These are phyloP conservation scores for Pteronotus mesoamericanus DNA, from an alignment of 2,797 vertebrate genomes.

Conservation along the genomic window DNA sequence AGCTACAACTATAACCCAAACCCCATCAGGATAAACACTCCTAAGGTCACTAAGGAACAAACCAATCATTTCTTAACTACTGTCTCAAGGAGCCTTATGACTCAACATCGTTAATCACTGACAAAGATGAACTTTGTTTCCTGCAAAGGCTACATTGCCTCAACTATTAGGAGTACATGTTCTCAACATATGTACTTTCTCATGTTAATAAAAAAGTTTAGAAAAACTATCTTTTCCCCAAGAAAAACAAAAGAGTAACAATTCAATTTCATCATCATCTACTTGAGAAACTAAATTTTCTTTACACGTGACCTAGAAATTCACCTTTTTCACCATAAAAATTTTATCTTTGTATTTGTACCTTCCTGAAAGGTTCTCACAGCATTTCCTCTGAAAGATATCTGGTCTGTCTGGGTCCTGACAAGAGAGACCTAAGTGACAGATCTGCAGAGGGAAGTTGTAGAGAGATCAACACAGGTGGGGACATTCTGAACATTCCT, in stretches of 20 bases:
- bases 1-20: background rate
- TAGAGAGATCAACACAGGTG: background rate
- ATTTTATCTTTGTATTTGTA: background rate
- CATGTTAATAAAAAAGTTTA: background rate
- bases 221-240: background rate
- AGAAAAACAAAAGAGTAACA: background rate
- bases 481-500: background rate
- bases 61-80: conserved; percentile 37
- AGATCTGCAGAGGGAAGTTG: background rate
- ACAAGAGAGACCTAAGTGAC: background rate
- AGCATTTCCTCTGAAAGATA: background rate
- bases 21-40: background rate
- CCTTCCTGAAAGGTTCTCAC: background rate
- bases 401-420: background rate
- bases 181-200: background rate
- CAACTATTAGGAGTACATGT: background rate
- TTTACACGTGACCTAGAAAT: background rate
- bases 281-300: background rate
- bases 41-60: conserved; percentile 14
- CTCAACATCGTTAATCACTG: background rate
- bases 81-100: background rate
- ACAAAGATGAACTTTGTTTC: conserved; percentile 35
- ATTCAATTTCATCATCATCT: background rate
- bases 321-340: background rate
- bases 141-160: background rate